Evolutionary conservation across 2,888 invertebrate species (phyloP).

Genomic region (Cactoblastis cactorum): DNA sequence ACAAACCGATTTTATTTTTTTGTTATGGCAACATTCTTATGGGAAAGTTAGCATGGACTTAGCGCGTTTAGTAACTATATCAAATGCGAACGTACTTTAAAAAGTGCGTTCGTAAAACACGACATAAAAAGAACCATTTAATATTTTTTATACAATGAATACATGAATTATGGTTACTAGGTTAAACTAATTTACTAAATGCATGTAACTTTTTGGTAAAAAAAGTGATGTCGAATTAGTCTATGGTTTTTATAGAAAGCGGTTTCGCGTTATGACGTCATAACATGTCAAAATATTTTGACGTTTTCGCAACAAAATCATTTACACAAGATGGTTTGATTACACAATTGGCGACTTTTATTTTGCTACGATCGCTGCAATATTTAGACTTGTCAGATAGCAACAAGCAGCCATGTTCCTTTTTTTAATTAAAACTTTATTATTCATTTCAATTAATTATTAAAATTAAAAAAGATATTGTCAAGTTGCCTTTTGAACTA

Average conservation of each 20-base stretch:
- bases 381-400: no score
- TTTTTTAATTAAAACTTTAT: no score
- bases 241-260: neutral
- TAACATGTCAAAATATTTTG: no score
- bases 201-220: neutral
- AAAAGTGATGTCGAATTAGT: neutral
- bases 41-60: neutral
- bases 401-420: no score
- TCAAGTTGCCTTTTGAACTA: neutral
- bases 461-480: no score
- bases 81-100: neutral
- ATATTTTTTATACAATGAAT: neutral
- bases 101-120: no score
- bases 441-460: no score
- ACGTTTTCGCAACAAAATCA: no score
- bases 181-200: neutral
- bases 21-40: constrained; percentile 61
- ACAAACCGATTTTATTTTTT: constrained; percentile 36
- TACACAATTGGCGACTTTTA: no score
- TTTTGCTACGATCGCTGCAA: no score
- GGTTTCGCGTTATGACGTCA: neutral
- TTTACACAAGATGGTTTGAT: no score
- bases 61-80: neutral
- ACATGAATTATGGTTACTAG: neutral
- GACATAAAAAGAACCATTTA: neutral